Percentiles rank a stretch among this genome's conserved stretches.
phyloP scores from a whole-genome alignment of 2,113 vertebrate species.

The Mormoops blainvillei region DNA sequence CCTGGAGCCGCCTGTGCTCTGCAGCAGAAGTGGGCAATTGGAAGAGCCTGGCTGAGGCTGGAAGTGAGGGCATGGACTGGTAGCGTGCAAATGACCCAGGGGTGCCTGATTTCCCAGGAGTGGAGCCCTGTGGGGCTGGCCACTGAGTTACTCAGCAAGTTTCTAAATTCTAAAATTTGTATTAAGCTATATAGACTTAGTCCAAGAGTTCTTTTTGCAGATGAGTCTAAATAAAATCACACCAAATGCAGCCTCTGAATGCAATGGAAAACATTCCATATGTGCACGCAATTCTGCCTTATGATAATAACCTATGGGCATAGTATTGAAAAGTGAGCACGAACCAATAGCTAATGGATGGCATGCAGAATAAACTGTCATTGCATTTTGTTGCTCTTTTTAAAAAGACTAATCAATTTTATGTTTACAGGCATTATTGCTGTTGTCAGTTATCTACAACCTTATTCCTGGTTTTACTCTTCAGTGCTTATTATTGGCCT shows the following conservation, averaged over 20 bases:
- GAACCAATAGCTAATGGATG: neutral
- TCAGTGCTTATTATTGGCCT: constrained; percentile 6
- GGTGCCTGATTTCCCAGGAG: neutral
- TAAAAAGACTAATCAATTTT: neutral
- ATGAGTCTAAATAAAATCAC: neutral
- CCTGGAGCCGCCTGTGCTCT: neutral
- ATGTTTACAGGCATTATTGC: neutral
- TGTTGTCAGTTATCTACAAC: constrained; percentile 32
- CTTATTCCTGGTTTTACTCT: constrained; percentile 46
- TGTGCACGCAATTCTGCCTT: neutral
- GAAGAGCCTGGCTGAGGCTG: neutral
- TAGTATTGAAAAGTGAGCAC: neutral
- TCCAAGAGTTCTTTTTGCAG: neutral
- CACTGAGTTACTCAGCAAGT: neutral
- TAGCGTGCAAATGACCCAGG: neutral
- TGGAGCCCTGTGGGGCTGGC: neutral
- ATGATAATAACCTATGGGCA: neutral
- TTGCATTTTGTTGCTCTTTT: neutral
- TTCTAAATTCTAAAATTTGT: neutral
- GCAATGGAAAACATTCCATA: neutral
- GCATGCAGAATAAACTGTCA: fast-evolving
- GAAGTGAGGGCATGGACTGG: neutral
- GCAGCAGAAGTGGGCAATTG: neutral
- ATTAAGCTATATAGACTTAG: neutral
- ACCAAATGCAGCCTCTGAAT: neutral